Conservation (phyloP, 2,113 vertebrate species). For the Dolichallabes microphthalmus region DNA sequence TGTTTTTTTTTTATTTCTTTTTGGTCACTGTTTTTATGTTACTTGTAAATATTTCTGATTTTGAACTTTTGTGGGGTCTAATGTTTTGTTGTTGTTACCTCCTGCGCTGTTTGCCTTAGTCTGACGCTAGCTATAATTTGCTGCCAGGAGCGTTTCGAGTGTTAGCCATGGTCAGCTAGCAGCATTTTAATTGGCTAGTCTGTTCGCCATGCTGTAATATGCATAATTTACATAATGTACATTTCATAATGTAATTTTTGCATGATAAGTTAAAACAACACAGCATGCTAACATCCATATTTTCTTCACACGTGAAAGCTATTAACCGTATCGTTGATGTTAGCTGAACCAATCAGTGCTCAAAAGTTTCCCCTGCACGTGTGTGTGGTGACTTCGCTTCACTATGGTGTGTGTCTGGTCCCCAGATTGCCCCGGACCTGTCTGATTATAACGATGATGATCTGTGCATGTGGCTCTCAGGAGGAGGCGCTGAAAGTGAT, state of each 20-base stretch:
- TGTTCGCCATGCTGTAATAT: background rate
- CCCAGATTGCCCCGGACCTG: constrained; percentile 13
- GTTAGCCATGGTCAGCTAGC: background rate
- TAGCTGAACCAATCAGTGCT: background rate
- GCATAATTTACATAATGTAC: background rate
- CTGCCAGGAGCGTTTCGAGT: background rate
- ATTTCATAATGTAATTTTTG: background rate
- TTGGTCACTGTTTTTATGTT: too few species aligned
- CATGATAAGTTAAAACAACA: background rate
- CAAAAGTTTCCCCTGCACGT: background rate
- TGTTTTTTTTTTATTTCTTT: background rate
- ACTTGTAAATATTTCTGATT: too few species aligned
- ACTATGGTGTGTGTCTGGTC: constrained; percentile 50
- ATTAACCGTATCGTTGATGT: background rate
- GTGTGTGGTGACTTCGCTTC: background rate
- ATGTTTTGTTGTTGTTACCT: background rate
- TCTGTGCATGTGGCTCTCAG: constrained; percentile 39
- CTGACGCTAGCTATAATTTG: background rate
- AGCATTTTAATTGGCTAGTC: background rate
- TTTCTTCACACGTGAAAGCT: background rate
- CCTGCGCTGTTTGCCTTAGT: background rate
- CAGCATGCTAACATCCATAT: background rate
- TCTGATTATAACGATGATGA: constrained; percentile 4
- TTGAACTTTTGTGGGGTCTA: background rate
- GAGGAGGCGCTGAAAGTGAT: constrained; percentile 43